Evolutionary conservation across 2,113 vertebrate species (phyloP), one percentile per base, ranked within the genome.

Genomic region (Willisornis vidua): DNA sequence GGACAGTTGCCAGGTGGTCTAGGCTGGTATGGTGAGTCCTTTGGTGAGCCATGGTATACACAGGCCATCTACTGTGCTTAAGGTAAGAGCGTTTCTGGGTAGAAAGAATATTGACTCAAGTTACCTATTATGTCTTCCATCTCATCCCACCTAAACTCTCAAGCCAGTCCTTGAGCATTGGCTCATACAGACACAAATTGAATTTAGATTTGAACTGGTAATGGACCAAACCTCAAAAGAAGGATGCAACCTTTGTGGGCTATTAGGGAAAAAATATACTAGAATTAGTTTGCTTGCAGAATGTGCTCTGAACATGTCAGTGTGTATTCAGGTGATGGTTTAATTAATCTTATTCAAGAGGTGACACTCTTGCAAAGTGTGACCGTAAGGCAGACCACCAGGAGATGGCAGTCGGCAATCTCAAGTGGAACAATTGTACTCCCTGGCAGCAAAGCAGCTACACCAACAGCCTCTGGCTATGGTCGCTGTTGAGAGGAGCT

Each of bases 401-500:
- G 90, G 54, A 95, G 96, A 93, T 72, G 92, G 76, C 92, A 94
- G 61, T 24, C 67, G n/a, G 62, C 45, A 61, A 75, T 72, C 49
- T 78, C 12, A 18, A 55, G 63, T 25, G 28, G 37, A 41, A 10
- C 28, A 80, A 12, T 33, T 77, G 29, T 17, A 2, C 43, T 51
- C 6, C 26, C 5, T 4, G 2, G 11, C 9, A 6, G 6, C 52
- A 33, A 41, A 39, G 25, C 1, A 1, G 14, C 17, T 26, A 3
- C 23, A 23, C 11, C 22, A 43, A 43, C 37, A 41, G 79, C 37
- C 26, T 17, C 68, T 29, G 37, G 48, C 65, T 76, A 67, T 28
- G 19, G 1, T 12, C 5, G 5, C 45, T 43, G 14, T 15, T 49
- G 13, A 2, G 29, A 48, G 65, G 8, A 33, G 18, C 24, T 19